Evolutionary conservation across 2,797 vertebrate genomes (phyloP).

Genomic region (Pangasius djambal): DNA sequence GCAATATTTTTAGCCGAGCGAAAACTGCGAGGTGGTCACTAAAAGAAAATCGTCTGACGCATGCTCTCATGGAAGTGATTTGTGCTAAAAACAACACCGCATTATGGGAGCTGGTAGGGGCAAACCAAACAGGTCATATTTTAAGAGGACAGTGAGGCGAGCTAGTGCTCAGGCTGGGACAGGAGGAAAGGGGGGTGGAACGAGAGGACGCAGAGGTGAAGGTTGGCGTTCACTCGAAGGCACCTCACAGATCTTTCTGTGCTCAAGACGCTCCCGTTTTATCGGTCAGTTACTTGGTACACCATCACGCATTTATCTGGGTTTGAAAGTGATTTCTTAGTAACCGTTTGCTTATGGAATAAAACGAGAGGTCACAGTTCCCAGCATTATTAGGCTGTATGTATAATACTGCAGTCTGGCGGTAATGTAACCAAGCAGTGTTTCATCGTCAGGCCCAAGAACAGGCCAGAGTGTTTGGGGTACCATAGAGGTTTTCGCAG

Average conservation of each 20-base stretch:
- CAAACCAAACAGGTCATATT: conserved; percentile 94
- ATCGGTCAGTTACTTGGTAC: not conserved
- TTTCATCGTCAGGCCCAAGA: not conserved
- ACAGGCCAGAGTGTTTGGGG: not conserved
- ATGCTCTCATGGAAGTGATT: conserved; percentile 94
- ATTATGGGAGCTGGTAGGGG: conserved; percentile 89
- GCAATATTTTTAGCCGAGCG: conserved; percentile 77
- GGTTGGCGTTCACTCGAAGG: conserved; percentile 55
- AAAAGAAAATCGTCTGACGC: conserved; percentile 67
- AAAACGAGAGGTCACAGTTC: conserved; percentile 1
- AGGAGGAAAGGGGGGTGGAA: conserved; percentile 15
- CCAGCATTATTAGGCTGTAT: not conserved
- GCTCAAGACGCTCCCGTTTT: not conserved
- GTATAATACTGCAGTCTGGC: not conserved
- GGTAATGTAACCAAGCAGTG: not conserved
- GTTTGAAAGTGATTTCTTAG: too few species aligned
- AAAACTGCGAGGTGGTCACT: conserved; percentile 76
- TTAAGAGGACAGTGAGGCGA: conserved; percentile 62
- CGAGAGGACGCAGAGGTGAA: conserved; percentile 39
- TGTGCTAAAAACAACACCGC: conserved; percentile 93
- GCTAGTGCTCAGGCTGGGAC: not conserved
- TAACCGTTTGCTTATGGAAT: not conserved
- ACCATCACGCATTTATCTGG: not conserved
- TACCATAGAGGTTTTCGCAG: not conserved
- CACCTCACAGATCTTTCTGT: conserved; percentile 41